Percentiles rank a stretch among this genome's conserved stretches.
These are phyloP conservation scores for Psilanteris sp. DNA, from an alignment of 1,140 invertebrate genomes.

Conservation along the genomic window DNA sequence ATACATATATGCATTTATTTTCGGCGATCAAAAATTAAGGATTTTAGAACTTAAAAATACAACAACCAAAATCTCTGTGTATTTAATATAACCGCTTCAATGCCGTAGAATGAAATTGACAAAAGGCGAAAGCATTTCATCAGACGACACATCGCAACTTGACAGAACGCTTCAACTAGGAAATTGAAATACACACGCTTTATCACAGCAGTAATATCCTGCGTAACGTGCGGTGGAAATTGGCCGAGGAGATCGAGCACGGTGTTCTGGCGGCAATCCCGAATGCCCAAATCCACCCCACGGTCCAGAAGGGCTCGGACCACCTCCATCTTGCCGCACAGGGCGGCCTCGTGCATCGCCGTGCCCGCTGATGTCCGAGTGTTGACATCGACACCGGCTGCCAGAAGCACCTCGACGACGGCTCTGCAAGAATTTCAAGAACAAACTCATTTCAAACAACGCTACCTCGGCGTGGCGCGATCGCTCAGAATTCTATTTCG, in stretches of 20 bases:
- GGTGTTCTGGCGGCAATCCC: constrained; percentile 89
- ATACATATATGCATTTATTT: too few relatives aligned
- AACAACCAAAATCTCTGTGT: too few relatives aligned
- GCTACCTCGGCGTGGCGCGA: too few relatives aligned
- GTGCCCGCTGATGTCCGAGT: constrained; percentile 92
- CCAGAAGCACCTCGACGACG: constrained; percentile 84
- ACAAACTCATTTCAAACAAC: background rate
- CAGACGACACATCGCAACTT: constrained; percentile 67
- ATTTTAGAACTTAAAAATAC: too few relatives aligned
- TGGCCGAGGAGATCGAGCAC: constrained; percentile 92
- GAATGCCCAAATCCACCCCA: constrained; percentile 89
- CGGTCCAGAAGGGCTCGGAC: constrained; percentile 90
- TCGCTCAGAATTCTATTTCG: too few relatives aligned
- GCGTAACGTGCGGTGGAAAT: constrained; percentile 93
- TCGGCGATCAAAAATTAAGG: too few relatives aligned
- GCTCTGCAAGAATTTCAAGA: constrained; percentile 80
- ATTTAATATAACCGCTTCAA: too few relatives aligned
- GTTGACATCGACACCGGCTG: constrained; percentile 94
- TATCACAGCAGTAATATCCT: constrained; percentile 90
- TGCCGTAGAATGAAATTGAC: too few relatives aligned
- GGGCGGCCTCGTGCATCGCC: constrained; percentile 95
- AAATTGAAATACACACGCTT: constrained; percentile 87
- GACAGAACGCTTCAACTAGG: constrained; percentile 95
- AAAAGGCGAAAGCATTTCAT: too few relatives aligned
- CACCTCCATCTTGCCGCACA: constrained; percentile 95